A percentile compares a stretch with the other conserved stretches of the same genome.
phyloP scores from a whole-genome alignment of 2,113 vertebrate species.

The Ophiodon elongatus region DNA sequence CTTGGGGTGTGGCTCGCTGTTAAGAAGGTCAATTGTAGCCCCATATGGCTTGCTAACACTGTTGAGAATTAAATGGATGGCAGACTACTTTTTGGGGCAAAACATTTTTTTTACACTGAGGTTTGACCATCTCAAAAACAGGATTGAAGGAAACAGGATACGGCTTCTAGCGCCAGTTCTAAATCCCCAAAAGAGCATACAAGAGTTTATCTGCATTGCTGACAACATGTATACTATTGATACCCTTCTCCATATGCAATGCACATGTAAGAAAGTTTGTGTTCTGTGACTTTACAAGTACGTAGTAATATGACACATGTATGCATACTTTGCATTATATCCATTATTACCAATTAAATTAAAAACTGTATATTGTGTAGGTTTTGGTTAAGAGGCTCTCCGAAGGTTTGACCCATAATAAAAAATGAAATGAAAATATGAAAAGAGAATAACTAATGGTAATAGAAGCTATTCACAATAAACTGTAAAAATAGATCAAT shows the following conservation, averaged over 20 bases:
- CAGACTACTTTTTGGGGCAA: neutral
- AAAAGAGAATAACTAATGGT: neutral
- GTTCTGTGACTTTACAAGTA: neutral
- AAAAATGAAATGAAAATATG: neutral
- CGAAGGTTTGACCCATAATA: neutral
- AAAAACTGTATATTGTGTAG: neutral
- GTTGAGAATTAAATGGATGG: neutral
- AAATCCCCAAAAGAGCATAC: neutral
- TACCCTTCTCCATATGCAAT: neutral
- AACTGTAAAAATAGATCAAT: neutral
- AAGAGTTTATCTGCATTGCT: neutral
- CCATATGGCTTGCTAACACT: neutral
- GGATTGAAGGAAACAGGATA: too few species aligned
- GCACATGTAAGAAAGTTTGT: neutral
- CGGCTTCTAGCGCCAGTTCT: too few species aligned
- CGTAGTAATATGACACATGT: neutral
- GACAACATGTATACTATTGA: neutral
- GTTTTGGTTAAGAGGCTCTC: neutral
- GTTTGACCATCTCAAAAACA: neutral
- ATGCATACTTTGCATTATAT: neutral
- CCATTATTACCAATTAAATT: neutral
- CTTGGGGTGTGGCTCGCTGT: neutral
- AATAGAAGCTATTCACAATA: neutral
- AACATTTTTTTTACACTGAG: neutral
- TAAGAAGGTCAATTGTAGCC: neutral